Conservation (phyloP, 1,140 invertebrate species). For the Pseudobourletiella spinata region DNA sequence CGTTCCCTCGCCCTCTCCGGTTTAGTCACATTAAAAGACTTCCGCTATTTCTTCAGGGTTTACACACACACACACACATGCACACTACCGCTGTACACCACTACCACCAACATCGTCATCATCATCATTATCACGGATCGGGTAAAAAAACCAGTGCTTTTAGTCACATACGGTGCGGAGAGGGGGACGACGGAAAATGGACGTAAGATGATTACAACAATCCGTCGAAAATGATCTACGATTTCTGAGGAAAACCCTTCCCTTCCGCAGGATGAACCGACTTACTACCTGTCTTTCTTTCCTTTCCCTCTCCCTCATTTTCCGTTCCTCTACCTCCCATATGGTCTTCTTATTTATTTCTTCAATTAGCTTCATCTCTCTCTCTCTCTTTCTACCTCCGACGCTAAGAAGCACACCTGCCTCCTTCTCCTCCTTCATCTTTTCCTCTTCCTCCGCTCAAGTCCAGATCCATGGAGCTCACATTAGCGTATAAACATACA, state of each 20-base stretch:
- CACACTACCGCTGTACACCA: too few species aligned
- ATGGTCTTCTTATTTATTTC: constrained; percentile 11
- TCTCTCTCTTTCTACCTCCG: background rate
- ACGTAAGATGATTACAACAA: background rate
- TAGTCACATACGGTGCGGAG: too few species aligned
- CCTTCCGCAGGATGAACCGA: background rate
- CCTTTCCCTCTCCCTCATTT: background rate
- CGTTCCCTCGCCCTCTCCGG: too few species aligned
- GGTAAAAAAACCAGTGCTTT: too few species aligned
- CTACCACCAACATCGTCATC: too few species aligned
- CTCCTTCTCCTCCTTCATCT: background rate
- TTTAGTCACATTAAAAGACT: too few species aligned
- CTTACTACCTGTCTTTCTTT: background rate
- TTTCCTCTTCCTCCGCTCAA: background rate
- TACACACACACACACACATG: too few species aligned
- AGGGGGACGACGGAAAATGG: too few species aligned
- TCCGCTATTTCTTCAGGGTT: constrained; percentile 14
- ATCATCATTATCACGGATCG: too few species aligned
- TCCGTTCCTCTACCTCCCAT: constrained; percentile 11
- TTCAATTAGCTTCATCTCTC: background rate
- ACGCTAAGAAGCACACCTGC: constrained; percentile 1
- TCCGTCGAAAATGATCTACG: background rate
- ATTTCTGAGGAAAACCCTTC: background rate
- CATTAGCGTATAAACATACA: too few species aligned
- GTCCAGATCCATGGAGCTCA: too few species aligned